Percentiles rank a stretch among this genome's conserved stretches.
Evolutionary conservation across 2,113 vertebrate species (phyloP).

Genomic region (human): GRCh38 chr4:169139501-169140000

Average conservation of each 20-base stretch:
- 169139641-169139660: neutral
- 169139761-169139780: neutral
- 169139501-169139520: neutral
- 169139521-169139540: neutral
- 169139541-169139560: neutral
- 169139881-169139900: neutral
- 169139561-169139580: neutral
- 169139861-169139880: neutral
- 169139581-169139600: neutral
- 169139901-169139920: neutral
- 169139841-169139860: neutral
- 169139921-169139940: neutral
- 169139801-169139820: neutral
- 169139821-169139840: neutral
- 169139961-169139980: constrained; percentile 22
- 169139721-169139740: neutral
- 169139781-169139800: neutral
- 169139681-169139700: neutral
- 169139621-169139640: neutral
- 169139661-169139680: neutral
- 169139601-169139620: neutral
- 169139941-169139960: neutral
- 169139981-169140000: neutral
- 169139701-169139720: neutral
- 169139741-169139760: neutral